A percentile compares a stretch with the other conserved stretches of the same genome.
Evolutionary conservation across 1,140 invertebrate species (phyloP).

Genomic region (Linepithema humile): DNA sequence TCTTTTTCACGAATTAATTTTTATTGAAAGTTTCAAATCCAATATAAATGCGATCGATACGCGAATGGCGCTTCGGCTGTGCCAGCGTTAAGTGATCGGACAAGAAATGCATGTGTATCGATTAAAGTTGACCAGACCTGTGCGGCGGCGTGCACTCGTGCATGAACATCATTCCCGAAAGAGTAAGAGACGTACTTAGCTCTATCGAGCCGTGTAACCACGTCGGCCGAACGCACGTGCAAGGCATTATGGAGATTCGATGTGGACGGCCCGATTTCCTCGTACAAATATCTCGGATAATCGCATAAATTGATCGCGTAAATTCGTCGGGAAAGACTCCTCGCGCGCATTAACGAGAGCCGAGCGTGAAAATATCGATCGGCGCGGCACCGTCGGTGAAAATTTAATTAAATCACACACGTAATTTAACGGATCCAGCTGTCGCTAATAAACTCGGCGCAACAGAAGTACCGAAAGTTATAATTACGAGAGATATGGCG

Average conservation of each 20-base stretch:
- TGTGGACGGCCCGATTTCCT: background rate
- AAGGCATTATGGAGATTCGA: constrained; percentile 57
- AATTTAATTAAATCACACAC: constrained; percentile 58
- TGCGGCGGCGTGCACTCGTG: constrained; percentile 33
- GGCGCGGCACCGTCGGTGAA: constrained; percentile 3
- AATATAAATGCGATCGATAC: constrained; percentile 4
- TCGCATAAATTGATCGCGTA: constrained; percentile 19
- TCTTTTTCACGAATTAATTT: background rate
- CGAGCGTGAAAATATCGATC: constrained; percentile 37
- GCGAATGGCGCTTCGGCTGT: background rate
- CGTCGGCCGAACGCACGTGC: constrained; percentile 59
- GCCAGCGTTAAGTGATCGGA: background rate
- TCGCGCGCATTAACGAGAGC: constrained; percentile 5
- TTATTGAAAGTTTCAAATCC: background rate
- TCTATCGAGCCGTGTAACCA: constrained; percentile 60
- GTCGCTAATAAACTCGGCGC: constrained; percentile 52
- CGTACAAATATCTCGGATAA: constrained; percentile 12
- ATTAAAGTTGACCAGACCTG: constrained; percentile 19
- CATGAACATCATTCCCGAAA: constrained; percentile 55
- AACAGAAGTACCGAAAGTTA: constrained; percentile 46
- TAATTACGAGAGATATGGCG: constrained; percentile 52
- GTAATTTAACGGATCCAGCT: constrained; percentile 58
- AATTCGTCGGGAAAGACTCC: background rate
- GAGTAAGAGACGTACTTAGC: constrained; percentile 42
- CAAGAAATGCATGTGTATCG: constrained; percentile 18